A percentile compares a stretch with the other conserved stretches of the same genome.
phyloP scores from a whole-genome alignment of 2,888 invertebrate species.

The Linyphia triangularis region DNA sequence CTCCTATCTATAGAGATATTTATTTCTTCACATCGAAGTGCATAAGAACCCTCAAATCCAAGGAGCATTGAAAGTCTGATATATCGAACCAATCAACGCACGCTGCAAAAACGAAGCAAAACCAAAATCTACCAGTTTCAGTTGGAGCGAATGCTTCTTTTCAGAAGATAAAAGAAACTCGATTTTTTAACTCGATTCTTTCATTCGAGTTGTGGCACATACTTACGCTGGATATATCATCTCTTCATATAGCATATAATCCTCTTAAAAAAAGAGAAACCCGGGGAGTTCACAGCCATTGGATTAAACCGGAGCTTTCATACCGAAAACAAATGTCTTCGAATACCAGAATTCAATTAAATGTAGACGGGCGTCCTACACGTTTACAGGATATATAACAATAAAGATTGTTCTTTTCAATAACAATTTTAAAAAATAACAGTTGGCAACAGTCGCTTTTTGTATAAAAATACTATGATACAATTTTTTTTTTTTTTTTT shows the following conservation, averaged over 20 bases:
- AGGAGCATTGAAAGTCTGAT: neutral
- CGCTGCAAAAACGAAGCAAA: neutral
- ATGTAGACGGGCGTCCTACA: too few species aligned
- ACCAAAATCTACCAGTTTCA: neutral
- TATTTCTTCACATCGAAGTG: neutral
- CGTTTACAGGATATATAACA: too few species aligned
- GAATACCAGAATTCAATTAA: neutral
- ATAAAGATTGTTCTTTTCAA: too few species aligned
- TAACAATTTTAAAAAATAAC: too few species aligned
- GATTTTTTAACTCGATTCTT: neutral
- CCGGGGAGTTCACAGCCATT: neutral
- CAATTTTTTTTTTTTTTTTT: too few species aligned
- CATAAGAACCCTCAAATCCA: neutral
- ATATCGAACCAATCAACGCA: constrained; percentile 1
- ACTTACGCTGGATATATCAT: neutral
- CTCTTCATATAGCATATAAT: neutral
- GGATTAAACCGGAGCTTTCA: constrained; percentile 9
- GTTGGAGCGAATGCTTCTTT: neutral
- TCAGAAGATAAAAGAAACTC: neutral
- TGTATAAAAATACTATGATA: too few species aligned
- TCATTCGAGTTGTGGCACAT: neutral
- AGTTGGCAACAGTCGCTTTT: too few species aligned
- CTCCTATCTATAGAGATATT: neutral
- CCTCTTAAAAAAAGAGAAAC: constrained; percentile 8
- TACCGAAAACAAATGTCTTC: neutral